These are phyloP conservation scores for Geodia barretti DNA, from an alignment of 37 sponge, comb jelly and placozoan genomes.

Conservation along the genomic window DNA sequence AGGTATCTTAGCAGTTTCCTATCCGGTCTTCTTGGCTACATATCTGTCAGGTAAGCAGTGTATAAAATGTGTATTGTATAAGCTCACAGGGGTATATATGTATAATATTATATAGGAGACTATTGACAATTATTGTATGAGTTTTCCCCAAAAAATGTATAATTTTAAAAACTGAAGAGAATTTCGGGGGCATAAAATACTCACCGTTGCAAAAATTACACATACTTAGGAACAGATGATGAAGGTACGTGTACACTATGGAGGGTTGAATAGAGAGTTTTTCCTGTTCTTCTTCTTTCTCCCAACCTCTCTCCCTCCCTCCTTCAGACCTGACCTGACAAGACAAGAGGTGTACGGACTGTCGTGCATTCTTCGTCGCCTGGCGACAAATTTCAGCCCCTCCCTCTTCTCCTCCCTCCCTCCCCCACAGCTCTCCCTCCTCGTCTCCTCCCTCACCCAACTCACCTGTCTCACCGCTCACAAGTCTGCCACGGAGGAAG, in stretches of 20 bases:
- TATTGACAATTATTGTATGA: too few relatives aligned
- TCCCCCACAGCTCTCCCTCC: neutral
- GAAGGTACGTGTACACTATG: too few relatives aligned
- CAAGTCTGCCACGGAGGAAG: neutral
- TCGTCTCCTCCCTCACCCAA: constrained; percentile 30
- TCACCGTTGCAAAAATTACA: too few relatives aligned
- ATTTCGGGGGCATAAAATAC: too few relatives aligned
- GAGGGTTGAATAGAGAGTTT: neutral
- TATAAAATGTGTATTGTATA: too few relatives aligned
- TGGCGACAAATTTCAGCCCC: constrained; percentile 17
- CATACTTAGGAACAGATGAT: too few relatives aligned
- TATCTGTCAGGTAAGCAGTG: constrained; percentile 36
- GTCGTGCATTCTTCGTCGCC: constrained; percentile 33
- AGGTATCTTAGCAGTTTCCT: constrained; percentile 36
- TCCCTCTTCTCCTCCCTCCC: constrained; percentile 15
- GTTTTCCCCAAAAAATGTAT: too few relatives aligned
- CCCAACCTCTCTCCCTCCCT: neutral
- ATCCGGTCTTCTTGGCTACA: constrained; percentile 17
- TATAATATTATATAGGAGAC: too few relatives aligned
- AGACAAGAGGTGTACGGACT: constrained; percentile 48
- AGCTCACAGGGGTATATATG: too few relatives aligned
- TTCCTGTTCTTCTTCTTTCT: neutral
- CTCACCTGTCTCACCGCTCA: constrained; percentile 50
- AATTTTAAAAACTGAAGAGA: too few relatives aligned
- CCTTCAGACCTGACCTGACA: constrained; percentile 19